These are phyloP conservation scores for Dolichoris vasculosae DNA, from an alignment of 1,140 invertebrate genomes.

Conservation along the genomic window DNA sequence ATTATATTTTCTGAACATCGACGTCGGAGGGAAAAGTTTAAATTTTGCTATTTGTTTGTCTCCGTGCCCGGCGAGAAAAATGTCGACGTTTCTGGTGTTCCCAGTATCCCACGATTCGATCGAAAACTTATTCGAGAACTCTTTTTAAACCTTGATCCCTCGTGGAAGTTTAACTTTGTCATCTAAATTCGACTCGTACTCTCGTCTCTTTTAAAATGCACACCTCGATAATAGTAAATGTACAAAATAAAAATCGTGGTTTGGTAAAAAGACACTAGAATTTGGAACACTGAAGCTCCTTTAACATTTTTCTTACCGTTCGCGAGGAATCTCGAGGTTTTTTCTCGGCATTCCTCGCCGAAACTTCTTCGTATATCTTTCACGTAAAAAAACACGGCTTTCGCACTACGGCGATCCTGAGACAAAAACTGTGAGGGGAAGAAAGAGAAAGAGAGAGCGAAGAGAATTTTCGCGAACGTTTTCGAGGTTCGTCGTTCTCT, in stretches of 20 bases:
- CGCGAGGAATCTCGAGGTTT: background rate
- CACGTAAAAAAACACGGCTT: conserved; percentile 9
- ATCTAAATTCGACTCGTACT: background rate
- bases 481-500: conserved; percentile 28
- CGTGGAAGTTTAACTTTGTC: background rate
- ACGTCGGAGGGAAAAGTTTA: background rate
- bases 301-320: conserved; percentile 26
- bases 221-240: too few species aligned
- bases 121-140: background rate
- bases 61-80: background rate
- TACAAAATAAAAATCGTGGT: background rate
- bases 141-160: background rate
- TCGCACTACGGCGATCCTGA: background rate
- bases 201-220: background rate
- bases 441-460: background rate
- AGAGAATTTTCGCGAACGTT: conserved; percentile 18
- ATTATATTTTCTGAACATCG: too few species aligned
- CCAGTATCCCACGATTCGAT: background rate
- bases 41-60: background rate
- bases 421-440: conserved; percentile 8
- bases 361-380: background rate
- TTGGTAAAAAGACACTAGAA: background rate
- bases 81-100: background rate
- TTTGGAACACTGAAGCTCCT: background rate
- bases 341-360: conserved; percentile 7